These are phyloP conservation scores for Antitype chi DNA, from an alignment of 2,888 invertebrate species.

Conservation along the genomic window DNA sequence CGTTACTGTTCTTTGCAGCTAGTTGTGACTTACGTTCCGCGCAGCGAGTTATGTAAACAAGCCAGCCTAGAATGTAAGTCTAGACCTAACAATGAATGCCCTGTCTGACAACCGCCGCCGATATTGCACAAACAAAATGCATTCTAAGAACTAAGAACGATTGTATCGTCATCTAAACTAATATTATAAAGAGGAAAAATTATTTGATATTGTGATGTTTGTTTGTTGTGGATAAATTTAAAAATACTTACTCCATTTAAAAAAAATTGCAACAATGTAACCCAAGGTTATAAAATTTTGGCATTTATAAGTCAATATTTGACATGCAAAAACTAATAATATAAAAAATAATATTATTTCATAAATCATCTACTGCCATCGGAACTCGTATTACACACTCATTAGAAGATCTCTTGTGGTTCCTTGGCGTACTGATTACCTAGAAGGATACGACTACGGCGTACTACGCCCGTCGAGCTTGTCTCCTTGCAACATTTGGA, in stretches of 20 bases:
- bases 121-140: conserved; percentile 7
- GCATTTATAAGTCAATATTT: no score
- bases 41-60: conserved; percentile 13
- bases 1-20: background rate
- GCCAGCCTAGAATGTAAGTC: conserved; percentile 6
- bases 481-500: conserved; percentile 8
- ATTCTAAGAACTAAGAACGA: background rate
- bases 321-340: no score
- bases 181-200: no score
- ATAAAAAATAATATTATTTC: no score
- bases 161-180: background rate
- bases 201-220: no score
- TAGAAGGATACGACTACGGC: conserved; percentile 20
- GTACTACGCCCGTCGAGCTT: conserved; percentile 5
- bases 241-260: no score
- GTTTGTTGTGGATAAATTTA: no score
- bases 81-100: conserved; percentile 32
- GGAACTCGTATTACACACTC: background rate
- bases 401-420: background rate
- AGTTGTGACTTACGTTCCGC: background rate
- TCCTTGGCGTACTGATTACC: conserved; percentile 22
- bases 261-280: no score
- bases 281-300: no score
- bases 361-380: background rate
- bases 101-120: background rate